These are phyloP conservation scores for Dasypolia templi DNA, from an alignment of 2,888 invertebrate species.

Conservation along the genomic window DNA sequence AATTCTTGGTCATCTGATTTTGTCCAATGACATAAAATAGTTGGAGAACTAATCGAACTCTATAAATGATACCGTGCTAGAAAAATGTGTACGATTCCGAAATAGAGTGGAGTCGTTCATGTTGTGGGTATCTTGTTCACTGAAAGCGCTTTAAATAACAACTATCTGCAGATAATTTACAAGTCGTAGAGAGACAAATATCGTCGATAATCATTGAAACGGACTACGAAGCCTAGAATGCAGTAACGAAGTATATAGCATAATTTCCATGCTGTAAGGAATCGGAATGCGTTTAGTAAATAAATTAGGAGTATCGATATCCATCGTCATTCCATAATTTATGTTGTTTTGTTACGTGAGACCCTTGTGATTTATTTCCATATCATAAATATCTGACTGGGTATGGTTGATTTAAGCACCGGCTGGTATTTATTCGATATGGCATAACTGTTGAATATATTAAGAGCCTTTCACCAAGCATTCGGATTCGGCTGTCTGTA, in stretches of 20 bases:
- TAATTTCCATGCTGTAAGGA: conserved; percentile 48
- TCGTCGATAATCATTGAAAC: conserved; percentile 52
- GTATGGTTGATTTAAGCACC: conserved; percentile 44
- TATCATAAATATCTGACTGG: conserved; percentile 52
- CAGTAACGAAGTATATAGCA: conserved; percentile 47
- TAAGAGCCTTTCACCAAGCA: conserved; percentile 44
- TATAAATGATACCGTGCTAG: conserved; percentile 2
- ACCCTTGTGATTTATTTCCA: conserved; percentile 53
- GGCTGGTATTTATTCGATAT: conserved; percentile 52
- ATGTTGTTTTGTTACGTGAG: conserved; percentile 55
- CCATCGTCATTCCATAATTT: conserved; percentile 52
- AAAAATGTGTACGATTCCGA: conserved; percentile 34
- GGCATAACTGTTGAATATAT: conserved; percentile 42
- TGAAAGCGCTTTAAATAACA: conserved; percentile 43
- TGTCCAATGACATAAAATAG: background rate
- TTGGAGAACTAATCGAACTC: background rate
- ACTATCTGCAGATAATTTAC: conserved; percentile 47
- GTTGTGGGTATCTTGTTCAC: conserved; percentile 33
- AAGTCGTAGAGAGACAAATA: conserved; percentile 48
- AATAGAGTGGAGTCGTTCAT: conserved; percentile 33
- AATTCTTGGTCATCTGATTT: too few species aligned
- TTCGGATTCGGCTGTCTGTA: conserved; percentile 33
- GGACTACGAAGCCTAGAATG: conserved; percentile 27
- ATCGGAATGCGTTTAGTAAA: conserved; percentile 58
- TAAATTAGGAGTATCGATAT: conserved; percentile 57